A percentile compares a stretch with the other conserved stretches of the same genome.
Evolutionary conservation across 2,888 invertebrate species (phyloP).

Genomic region (Blastobasis lacticolella): DNA sequence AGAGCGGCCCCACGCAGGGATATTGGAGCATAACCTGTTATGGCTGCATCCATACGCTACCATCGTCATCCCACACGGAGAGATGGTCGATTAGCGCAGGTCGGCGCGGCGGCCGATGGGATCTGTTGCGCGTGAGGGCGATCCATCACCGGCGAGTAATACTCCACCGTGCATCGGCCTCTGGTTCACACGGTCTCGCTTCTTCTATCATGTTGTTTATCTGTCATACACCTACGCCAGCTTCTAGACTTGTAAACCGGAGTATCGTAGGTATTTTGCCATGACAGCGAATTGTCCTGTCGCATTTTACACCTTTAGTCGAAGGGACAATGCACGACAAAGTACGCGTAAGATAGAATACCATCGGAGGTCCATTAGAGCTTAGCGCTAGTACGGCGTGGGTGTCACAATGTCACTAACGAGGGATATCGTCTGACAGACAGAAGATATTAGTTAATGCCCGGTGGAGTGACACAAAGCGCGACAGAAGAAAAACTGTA

Average conservation of each 20-base stretch:
- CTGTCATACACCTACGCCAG: constrained; percentile 48
- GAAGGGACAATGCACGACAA: constrained; percentile 39
- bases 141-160: constrained; percentile 37
- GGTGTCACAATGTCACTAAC: constrained; percentile 66
- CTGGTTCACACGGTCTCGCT: constrained; percentile 53
- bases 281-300: constrained; percentile 16
- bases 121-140: constrained; percentile 57
- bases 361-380: constrained; percentile 50
- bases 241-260: constrained; percentile 32
- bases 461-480: constrained; percentile 38
- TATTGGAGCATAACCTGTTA: constrained; percentile 15
- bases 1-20: constrained; percentile 33
- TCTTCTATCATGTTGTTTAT: constrained; percentile 29
- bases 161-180: constrained; percentile 8
- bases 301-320: constrained; percentile 22
- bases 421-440: constrained; percentile 62
- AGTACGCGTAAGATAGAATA: constrained; percentile 43
- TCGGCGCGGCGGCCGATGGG: constrained; percentile 40
- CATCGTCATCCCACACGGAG: constrained; percentile 36
- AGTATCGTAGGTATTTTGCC: constrained; percentile 17
- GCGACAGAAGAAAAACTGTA: constrained; percentile 38
- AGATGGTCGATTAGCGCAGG: constrained; percentile 46
- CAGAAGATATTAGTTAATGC: constrained; percentile 56
- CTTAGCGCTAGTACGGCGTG: constrained; percentile 36
- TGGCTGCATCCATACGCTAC: no score